Evolutionary conservation across 2,888 invertebrate genomes (phyloP).

Genomic region (Nemotelus pantherinus): DNA sequence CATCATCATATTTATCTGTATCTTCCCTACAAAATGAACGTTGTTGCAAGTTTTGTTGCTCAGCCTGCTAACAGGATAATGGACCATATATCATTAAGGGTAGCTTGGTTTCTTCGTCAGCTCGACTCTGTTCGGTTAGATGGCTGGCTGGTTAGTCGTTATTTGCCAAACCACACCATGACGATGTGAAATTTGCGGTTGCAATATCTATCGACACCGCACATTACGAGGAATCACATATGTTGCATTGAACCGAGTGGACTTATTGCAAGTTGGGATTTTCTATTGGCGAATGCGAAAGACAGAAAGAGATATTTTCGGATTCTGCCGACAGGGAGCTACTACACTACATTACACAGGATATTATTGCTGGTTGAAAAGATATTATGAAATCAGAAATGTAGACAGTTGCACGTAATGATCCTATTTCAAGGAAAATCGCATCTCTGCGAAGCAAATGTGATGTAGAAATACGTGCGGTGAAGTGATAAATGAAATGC

Average conservation of each 20-base stretch:
- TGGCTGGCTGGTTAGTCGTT: background rate
- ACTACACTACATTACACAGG: background rate
- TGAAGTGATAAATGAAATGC: background rate
- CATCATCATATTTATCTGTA: slow-evolving; percentile 27
- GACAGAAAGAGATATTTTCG: background rate
- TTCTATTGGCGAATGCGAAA: slow-evolving; percentile 1
- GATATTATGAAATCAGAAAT: slow-evolving; percentile 33
- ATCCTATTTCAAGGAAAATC: background rate
- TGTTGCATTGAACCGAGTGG: slow-evolving; percentile 3
- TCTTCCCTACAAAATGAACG: slow-evolving; percentile 1
- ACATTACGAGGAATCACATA: slow-evolving; percentile 29
- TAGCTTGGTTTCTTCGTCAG: too few relatives aligned
- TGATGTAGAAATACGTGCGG: background rate
- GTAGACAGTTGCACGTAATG: slow-evolving; percentile 36
- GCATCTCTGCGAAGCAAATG: background rate
- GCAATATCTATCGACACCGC: slow-evolving; percentile 24
- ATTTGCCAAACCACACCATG: background rate
- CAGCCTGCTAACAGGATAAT: slow-evolving; percentile 33
- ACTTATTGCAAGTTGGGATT: slow-evolving; percentile 28
- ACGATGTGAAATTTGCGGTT: slow-evolving; percentile 26
- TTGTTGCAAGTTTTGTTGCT: slow-evolving; percentile 5
- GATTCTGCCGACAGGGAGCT: slow-evolving; percentile 16
- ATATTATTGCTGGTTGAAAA: slow-evolving; percentile 17
- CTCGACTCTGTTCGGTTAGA: background rate
- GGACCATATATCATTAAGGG: slow-evolving; percentile 31